These are phyloP conservation scores for Phylloscopus trochilus DNA, from an alignment of 2,113 vertebrate genomes.

Conservation along the genomic window DNA sequence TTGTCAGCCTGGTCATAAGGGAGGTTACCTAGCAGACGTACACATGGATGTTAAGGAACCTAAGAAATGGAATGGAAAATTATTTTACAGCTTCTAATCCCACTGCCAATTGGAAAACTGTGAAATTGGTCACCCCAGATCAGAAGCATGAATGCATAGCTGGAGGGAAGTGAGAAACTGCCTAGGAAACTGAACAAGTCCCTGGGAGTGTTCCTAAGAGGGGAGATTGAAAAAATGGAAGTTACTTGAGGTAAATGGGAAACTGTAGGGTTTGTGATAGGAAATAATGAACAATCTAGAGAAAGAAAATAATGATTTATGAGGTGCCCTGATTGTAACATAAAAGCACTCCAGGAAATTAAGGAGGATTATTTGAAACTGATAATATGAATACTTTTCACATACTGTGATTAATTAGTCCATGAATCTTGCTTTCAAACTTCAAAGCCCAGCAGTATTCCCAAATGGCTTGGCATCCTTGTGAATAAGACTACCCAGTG, in stretches of 20 bases:
- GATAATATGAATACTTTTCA: constrained; percentile 7
- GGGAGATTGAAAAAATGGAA: background rate
- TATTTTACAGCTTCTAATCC: background rate
- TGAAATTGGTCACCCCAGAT: background rate
- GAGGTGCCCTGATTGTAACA: background rate
- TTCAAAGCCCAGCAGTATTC: constrained; percentile 24
- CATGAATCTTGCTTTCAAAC: background rate
- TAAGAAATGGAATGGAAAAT: background rate
- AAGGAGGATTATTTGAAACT: constrained; percentile 12
- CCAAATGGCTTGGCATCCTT: background rate
- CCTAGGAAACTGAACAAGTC: background rate
- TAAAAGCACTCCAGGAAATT: background rate
- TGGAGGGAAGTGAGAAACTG: background rate
- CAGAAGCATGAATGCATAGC: background rate
- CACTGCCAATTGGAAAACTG: background rate
- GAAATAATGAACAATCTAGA: background rate
- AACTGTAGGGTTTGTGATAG: background rate
- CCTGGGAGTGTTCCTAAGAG: background rate
- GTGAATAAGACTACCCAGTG: background rate
- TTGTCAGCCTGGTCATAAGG: background rate
- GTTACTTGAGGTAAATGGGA: background rate
- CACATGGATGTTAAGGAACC: background rate
- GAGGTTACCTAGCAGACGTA: background rate
- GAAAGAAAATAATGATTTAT: background rate
- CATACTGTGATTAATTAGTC: background rate